These are phyloP conservation scores for Urosaurus nigricauda DNA, from an alignment of 2,797 vertebrate genomes.

Conservation along the genomic window DNA sequence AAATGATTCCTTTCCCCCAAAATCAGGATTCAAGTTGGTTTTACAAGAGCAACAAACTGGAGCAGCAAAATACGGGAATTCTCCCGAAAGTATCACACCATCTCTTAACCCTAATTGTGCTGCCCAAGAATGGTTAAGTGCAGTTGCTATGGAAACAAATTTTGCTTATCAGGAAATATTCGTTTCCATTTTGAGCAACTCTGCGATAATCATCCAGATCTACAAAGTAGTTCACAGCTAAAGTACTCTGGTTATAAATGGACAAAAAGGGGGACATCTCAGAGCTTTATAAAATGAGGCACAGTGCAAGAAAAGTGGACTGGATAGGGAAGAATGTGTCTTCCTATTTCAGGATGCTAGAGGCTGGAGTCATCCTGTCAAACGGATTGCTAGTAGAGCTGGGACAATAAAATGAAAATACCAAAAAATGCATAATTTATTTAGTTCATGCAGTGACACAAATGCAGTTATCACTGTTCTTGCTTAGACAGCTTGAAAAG, in stretches of 20 bases:
- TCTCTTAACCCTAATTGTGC: constrained; percentile 25
- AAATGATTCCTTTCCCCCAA: no score
- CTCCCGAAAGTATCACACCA: neutral
- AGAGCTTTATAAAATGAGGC: neutral
- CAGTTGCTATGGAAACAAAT: constrained; percentile 26
- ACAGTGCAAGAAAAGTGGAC: no score
- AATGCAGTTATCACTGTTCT: no score
- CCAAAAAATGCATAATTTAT: neutral
- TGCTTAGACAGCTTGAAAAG: neutral
- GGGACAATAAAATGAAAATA: neutral
- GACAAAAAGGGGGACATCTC: neutral
- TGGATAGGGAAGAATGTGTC: neutral
- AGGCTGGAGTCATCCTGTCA: neutral
- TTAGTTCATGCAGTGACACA: neutral
- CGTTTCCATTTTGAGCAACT: neutral
- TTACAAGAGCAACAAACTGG: neutral
- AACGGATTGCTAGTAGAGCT: neutral
- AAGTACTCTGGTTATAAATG: neutral
- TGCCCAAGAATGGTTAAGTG: neutral
- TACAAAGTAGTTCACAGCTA: constrained; percentile 7
- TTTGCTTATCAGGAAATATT: constrained; percentile 30
- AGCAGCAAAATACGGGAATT: neutral
- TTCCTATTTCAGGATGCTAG: neutral
- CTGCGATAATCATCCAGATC: constrained; percentile 5
- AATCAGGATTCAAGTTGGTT: no score